phyloP scores from a whole-genome alignment of 2,113 vertebrate genomes.

The Pteropus alecto region DNA sequence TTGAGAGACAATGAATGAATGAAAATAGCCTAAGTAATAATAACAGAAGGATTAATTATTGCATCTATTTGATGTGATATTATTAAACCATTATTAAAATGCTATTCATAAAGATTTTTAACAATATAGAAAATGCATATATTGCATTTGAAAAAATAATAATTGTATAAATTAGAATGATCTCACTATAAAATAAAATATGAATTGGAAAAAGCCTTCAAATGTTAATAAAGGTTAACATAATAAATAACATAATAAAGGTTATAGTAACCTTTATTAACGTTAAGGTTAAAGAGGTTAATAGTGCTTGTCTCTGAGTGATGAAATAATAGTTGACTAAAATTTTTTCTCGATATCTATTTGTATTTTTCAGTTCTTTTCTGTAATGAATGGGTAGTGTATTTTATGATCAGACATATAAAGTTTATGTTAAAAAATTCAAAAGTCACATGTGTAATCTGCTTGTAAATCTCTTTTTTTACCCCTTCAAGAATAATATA shows the following conservation, averaged over 20 bases:
- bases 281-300: not conserved
- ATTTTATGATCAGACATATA: conserved; percentile 5
- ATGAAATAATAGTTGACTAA: not conserved
- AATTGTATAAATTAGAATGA: not conserved
- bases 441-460: not conserved
- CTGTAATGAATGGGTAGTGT: not conserved
- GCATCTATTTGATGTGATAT: not conserved
- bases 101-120: not conserved
- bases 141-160: not conserved
- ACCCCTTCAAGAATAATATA: not conserved
- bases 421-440: not conserved
- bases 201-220: not conserved
- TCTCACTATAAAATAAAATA: not conserved
- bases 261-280: not conserved
- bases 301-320: not conserved
- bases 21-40: not conserved
- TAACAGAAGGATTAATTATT: not conserved
- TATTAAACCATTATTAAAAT: not conserved
- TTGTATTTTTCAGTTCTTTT: not conserved
- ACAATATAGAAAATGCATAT: not conserved
- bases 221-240: not conserved
- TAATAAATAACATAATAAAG: not conserved
- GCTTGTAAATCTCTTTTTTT: conserved; percentile 13
- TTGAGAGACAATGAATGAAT: not conserved
- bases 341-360: not conserved